Percentiles rank a stretch among this genome's conserved stretches.
Evolutionary conservation across 2,797 vertebrate species (phyloP).

Genomic region (Malurus leucopterus): DNA sequence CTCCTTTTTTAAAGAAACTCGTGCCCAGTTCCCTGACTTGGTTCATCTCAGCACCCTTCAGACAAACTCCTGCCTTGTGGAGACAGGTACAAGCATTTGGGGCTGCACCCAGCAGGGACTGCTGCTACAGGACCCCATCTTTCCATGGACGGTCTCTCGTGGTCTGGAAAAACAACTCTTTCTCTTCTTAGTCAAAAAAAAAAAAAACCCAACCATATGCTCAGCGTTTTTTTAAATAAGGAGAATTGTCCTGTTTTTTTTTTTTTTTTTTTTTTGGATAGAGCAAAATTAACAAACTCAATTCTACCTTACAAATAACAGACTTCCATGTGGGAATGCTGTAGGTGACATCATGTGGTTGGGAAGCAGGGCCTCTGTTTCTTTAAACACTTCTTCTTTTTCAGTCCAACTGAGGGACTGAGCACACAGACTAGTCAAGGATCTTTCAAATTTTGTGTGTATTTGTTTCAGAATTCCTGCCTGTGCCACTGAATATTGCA

Average conservation of each 20-base stretch:
- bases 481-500: background rate
- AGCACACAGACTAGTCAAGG: background rate
- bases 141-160: background rate
- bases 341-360: background rate
- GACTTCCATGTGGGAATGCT: background rate
- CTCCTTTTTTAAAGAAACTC: accelerated
- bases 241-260: background rate
- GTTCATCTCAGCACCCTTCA: background rate
- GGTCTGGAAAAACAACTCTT: background rate
- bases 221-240: background rate
- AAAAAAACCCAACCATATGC: too few species aligned
- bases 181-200: background rate
- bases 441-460: background rate
- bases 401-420: background rate
- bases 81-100: background rate
- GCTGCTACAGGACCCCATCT: background rate
- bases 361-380: background rate
- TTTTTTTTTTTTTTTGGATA: too few species aligned
- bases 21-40: accelerated
- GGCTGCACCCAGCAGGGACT: background rate
- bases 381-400: background rate
- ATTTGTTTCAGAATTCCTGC: background rate
- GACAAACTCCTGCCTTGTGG: background rate
- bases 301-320: background rate
- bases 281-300: background rate